Evolutionary conservation across 2,888 invertebrate genomes (phyloP).

Genomic region (Acanthacorydalis orientalis): DNA sequence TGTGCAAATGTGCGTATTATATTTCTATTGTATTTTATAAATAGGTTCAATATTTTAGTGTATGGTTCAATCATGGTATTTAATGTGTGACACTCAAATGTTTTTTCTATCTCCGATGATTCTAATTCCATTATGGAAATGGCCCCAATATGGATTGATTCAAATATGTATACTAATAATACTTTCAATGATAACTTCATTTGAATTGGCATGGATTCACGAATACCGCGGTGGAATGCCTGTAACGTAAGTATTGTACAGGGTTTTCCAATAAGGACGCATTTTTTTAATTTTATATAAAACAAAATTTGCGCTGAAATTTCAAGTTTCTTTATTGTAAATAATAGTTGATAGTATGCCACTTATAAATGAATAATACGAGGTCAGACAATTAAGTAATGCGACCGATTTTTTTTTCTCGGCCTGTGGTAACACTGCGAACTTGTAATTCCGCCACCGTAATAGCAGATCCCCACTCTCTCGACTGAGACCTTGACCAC

Average conservation of each 20-base stretch:
- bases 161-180: slow-evolving; percentile 4
- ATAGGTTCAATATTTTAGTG: slow-evolving; percentile 16
- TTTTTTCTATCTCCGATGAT: slow-evolving; percentile 27
- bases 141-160: slow-evolving; percentile 19
- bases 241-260: slow-evolving; percentile 29
- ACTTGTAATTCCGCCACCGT: too few relatives aligned
- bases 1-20: too few relatives aligned
- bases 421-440: too few relatives aligned
- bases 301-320: too few relatives aligned
- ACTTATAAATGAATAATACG: too few relatives aligned
- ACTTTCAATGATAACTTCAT: slow-evolving; percentile 19
- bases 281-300: too few relatives aligned
- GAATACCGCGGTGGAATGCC: slow-evolving; percentile 20
- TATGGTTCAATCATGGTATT: slow-evolving; percentile 28
- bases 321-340: background rate
- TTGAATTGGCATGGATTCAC: slow-evolving; percentile 21
- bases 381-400: too few relatives aligned
- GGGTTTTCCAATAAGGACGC: too few relatives aligned
- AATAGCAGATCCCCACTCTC: too few relatives aligned
- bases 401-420: too few relatives aligned
- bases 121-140: slow-evolving; percentile 24
- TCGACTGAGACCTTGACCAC: too few relatives aligned
- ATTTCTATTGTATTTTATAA: background rate
- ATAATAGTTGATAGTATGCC: background rate
- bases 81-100: slow-evolving; percentile 28